Conservation (phyloP, 1,140 invertebrate species). For the Drosophila santomea region DNA sequence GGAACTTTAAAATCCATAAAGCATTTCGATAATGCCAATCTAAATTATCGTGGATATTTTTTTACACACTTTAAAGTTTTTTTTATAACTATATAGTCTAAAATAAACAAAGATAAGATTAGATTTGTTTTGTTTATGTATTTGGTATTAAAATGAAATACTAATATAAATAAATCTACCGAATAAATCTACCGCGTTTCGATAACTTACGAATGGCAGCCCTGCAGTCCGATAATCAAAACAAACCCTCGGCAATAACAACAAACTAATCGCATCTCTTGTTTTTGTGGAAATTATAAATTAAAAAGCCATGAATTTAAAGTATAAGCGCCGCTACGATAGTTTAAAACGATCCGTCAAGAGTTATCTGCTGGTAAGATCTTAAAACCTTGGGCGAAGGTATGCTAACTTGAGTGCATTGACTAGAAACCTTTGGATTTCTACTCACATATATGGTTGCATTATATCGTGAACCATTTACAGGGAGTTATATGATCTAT, state of each 20-base stretch:
- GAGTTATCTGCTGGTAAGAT: conserved; percentile 27
- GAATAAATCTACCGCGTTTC: background rate
- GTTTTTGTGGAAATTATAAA: conserved; percentile 23
- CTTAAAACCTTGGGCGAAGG: too few species aligned
- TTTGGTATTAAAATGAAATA: conserved; percentile 6
- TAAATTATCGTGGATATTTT: background rate
- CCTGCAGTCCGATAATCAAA: conserved; percentile 27
- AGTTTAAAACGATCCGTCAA: conserved; percentile 25
- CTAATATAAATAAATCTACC: conserved; percentile 8
- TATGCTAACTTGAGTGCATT: too few species aligned
- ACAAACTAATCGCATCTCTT: background rate
- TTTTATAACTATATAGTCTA: background rate
- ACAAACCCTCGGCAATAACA: conserved; percentile 20
- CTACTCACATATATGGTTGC: background rate
- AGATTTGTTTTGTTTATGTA: conserved; percentile 1
- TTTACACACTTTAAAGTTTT: background rate
- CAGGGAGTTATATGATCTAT: background rate
- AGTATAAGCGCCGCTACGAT: conserved; percentile 32
- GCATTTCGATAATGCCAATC: background rate
- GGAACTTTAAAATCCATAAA: background rate
- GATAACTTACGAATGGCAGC: background rate
- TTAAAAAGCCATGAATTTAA: conserved; percentile 39
- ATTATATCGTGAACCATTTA: background rate
- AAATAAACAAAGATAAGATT: conserved; percentile 22
- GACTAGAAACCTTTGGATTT: background rate